A percentile compares a stretch with the other conserved stretches of the same genome.
Conservation (phyloP, 2,113 vertebrate genomes). For the Micronycteris hirsuta region DNA sequence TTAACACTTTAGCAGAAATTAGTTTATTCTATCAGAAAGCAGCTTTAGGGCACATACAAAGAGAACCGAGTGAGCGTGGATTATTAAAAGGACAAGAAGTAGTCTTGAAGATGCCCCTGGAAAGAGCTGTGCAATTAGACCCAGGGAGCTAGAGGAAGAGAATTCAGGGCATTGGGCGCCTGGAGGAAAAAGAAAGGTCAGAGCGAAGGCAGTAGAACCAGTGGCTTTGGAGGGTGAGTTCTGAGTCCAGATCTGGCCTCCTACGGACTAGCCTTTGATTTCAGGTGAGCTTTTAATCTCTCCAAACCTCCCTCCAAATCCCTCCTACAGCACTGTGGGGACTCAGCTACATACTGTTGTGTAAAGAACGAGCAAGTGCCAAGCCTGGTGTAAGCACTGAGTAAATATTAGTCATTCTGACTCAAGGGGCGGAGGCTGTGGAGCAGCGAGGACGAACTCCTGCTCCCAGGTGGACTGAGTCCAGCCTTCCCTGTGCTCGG, state of each 20-base stretch:
- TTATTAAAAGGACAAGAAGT: background rate
- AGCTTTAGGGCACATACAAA: background rate
- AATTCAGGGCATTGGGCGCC: background rate
- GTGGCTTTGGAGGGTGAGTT: background rate
- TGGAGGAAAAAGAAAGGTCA: background rate
- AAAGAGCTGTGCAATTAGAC: background rate
- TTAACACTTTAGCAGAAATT: background rate
- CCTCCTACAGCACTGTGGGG: background rate
- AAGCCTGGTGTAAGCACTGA: background rate
- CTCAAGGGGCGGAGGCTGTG: background rate
- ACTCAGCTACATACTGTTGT: background rate
- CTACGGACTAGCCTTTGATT: background rate
- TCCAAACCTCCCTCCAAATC: background rate
- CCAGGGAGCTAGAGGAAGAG: background rate
- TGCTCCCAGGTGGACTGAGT: background rate
- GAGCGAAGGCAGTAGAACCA: background rate
- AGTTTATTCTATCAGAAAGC: conserved; percentile 1
- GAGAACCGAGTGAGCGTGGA: background rate
- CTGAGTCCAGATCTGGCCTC: background rate
- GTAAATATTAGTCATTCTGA: background rate
- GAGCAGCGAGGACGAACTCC: background rate
- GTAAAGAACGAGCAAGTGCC: background rate
- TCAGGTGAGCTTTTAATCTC: background rate
- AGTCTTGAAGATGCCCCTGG: background rate
- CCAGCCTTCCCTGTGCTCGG: background rate